phyloP scores from a whole-genome alignment of 2,797 vertebrate genomes.

The Peromyscus aztecus region DNA sequence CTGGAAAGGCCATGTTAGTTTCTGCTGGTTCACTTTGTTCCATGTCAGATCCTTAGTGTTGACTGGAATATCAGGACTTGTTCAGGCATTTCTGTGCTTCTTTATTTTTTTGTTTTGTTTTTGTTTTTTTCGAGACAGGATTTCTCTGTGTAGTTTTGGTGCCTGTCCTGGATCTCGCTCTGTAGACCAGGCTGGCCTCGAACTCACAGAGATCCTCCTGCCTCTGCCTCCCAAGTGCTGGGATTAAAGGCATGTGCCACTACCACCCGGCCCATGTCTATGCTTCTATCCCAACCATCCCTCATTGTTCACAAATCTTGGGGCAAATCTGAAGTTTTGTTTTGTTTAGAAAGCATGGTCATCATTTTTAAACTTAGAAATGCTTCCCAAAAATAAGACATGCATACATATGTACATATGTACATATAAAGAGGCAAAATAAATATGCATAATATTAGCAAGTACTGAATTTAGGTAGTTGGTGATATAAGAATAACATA shows the following conservation, averaged over 20 bases:
- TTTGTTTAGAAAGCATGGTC: conserved; percentile 43
- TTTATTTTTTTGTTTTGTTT: too few species aligned
- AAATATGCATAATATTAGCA: conserved; percentile 18
- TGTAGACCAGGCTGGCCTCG: too few species aligned
- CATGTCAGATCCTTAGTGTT: not conserved
- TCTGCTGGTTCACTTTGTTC: not conserved
- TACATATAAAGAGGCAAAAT: not conserved
- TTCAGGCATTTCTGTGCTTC: not conserved
- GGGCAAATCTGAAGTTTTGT: too few species aligned
- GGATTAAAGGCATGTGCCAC: too few species aligned
- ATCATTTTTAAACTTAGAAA: conserved; percentile 8
- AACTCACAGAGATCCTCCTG: too few species aligned
- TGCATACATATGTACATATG: not conserved
- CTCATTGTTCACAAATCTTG: not conserved
- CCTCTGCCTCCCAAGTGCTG: too few species aligned
- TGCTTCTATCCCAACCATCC: not conserved
- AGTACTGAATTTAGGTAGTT: conserved; percentile 11
- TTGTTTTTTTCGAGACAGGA: too few species aligned
- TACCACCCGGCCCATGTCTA: too few species aligned
- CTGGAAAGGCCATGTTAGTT: not conserved
- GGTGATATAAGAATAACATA: not conserved
- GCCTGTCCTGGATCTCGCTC: too few species aligned
- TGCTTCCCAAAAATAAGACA: not conserved
- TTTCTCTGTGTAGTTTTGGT: too few species aligned
- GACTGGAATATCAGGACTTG: not conserved